These are phyloP conservation scores for Drosophila colorata DNA, from an alignment of 2,888 invertebrate species.

Conservation along the genomic window DNA sequence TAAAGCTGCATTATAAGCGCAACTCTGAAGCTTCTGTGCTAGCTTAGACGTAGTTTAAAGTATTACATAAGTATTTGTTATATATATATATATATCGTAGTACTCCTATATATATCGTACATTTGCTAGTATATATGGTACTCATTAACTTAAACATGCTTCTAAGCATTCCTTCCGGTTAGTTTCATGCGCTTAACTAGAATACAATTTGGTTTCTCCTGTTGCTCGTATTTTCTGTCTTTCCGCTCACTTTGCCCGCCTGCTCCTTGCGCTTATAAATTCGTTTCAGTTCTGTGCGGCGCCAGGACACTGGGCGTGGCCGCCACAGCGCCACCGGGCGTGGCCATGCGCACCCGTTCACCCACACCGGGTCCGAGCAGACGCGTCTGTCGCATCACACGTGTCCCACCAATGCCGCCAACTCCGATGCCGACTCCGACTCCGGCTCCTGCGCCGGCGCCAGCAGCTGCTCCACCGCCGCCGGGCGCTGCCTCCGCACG, in stretches of 20 bases:
- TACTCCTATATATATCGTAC: constrained; percentile 36
- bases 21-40: constrained; percentile 36
- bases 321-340: constrained; percentile 61
- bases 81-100: constrained; percentile 11
- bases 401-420: constrained; percentile 3
- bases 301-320: constrained; percentile 62
- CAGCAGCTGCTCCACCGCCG: constrained; percentile 9
- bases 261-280: constrained; percentile 79
- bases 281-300: constrained; percentile 85
- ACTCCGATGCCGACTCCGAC: neutral
- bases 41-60: constrained; percentile 41
- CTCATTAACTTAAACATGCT: constrained; percentile 28
- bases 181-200: constrained; percentile 57
- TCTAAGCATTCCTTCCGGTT: constrained; percentile 29
- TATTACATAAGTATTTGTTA: constrained; percentile 25
- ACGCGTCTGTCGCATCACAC: constrained; percentile 70
- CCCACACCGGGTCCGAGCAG: constrained; percentile 80
- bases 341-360: constrained; percentile 72
- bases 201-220: constrained; percentile 68
- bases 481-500: constrained; percentile 60
- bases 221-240: constrained; percentile 6
- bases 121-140: constrained; percentile 45
- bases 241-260: neutral
- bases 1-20: constrained; percentile 21
- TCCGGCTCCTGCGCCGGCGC: neutral